phyloP scores from a whole-genome alignment of 2,888 invertebrate genomes.

The Abrostola triplasia region DNA sequence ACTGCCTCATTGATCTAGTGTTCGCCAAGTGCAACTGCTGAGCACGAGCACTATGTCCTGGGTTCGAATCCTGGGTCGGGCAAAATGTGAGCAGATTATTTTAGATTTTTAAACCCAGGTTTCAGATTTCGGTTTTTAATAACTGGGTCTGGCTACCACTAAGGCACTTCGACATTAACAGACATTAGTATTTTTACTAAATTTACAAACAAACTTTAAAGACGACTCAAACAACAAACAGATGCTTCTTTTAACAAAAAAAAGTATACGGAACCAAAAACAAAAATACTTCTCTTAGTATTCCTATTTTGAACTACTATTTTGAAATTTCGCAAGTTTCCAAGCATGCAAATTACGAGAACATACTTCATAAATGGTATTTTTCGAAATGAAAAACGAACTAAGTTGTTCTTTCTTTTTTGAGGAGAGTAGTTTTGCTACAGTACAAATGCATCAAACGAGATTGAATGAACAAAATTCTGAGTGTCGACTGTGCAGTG shows the following conservation, averaged over 20 bases:
- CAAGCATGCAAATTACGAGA: conserved; percentile 51
- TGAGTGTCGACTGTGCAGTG: background rate
- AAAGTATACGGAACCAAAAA: conserved; percentile 26
- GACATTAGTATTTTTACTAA: too few species aligned
- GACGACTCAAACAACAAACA: too few species aligned
- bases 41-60: too few species aligned
- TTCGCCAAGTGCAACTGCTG: too few species aligned
- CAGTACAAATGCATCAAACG: conserved; percentile 44
- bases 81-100: too few species aligned
- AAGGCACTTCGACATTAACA: too few species aligned
- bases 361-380: conserved; percentile 50
- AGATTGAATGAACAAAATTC: conserved; percentile 23
- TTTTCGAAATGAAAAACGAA: conserved; percentile 53
- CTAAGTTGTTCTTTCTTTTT: conserved; percentile 36
- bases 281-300: background rate
- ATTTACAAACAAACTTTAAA: too few species aligned
- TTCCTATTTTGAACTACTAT: conserved; percentile 17
- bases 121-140: too few species aligned
- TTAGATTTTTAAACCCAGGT: too few species aligned
- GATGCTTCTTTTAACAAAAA: background rate
- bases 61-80: too few species aligned
- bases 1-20: too few species aligned
- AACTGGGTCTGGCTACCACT: too few species aligned
- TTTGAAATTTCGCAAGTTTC: conserved; percentile 38
- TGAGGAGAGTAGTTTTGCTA: conserved; percentile 19